phyloP scores from a whole-genome alignment of 2,113 vertebrate species.

The Mola mola region DNA sequence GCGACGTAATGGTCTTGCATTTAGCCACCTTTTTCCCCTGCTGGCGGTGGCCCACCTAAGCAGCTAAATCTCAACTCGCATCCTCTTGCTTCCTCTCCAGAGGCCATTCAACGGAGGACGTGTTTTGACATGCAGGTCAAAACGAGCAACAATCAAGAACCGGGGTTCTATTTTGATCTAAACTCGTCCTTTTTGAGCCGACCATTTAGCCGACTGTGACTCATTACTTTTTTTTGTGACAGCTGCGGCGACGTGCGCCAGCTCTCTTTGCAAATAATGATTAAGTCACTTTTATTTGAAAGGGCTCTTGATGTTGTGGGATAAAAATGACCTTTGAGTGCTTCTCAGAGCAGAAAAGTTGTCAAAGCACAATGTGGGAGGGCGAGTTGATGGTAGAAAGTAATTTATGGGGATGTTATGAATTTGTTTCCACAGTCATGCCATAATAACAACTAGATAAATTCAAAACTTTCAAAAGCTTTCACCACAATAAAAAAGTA shows the following conservation, averaged over 20 bases:
- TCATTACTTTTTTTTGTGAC: slow-evolving; percentile 67
- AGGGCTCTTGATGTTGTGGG: slow-evolving; percentile 54
- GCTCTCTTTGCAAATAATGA: slow-evolving; percentile 59
- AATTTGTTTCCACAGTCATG: slow-evolving; percentile 50
- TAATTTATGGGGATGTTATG: slow-evolving; percentile 57
- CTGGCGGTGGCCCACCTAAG: slow-evolving; percentile 36
- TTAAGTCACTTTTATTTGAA: slow-evolving; percentile 63
- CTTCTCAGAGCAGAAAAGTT: slow-evolving; percentile 71
- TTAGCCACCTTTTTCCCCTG: slow-evolving; percentile 10
- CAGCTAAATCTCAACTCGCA: slow-evolving; percentile 37
- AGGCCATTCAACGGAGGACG: slow-evolving; percentile 43
- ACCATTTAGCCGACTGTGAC: slow-evolving; percentile 66
- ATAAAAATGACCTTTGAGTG: slow-evolving; percentile 69
- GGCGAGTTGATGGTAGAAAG: slow-evolving; percentile 66
- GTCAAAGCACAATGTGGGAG: slow-evolving; percentile 70
- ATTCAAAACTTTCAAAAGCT: slow-evolving; percentile 31
- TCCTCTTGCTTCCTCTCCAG: slow-evolving; percentile 21
- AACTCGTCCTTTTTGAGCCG: slow-evolving; percentile 58
- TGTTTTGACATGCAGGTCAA: slow-evolving; percentile 64
- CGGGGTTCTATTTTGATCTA: slow-evolving; percentile 64
- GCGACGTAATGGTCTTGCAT: not conserved
- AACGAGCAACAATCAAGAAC: slow-evolving; percentile 63
- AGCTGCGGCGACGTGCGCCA: slow-evolving; percentile 44
- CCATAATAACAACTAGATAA: not conserved
- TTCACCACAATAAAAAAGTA: not conserved